Evolutionary conservation across 2,797 vertebrate genomes (phyloP).

Genomic region (Rhynchotus rufescens): DNA sequence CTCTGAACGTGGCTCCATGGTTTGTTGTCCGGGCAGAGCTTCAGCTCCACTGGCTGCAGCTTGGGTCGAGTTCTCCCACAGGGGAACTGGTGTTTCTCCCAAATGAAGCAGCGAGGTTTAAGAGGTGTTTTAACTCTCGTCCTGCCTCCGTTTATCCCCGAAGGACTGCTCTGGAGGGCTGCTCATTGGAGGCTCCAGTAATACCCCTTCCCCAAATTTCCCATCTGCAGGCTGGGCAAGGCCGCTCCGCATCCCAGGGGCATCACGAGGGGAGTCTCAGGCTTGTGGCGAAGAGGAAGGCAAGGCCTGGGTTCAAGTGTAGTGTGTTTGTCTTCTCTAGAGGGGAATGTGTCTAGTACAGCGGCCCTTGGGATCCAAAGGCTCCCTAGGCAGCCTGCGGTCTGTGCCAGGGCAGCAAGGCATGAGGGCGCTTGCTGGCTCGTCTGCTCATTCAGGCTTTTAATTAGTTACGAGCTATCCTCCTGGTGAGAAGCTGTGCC

Average conservation of each 20-base stretch:
- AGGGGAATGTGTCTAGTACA: neutral
- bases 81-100: neutral
- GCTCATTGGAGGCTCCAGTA: neutral
- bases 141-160: accelerated
- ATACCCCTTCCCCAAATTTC: neutral
- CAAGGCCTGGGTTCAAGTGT: neutral
- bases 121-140: neutral
- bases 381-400: neutral
- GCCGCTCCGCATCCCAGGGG: neutral
- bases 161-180: neutral
- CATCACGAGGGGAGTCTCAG: neutral
- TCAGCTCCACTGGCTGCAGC: neutral
- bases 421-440: neutral
- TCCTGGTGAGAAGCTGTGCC: neutral
- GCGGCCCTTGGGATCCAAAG: neutral
- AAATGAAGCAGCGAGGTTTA: neutral
- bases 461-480: conserved; percentile 26
- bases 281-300: neutral
- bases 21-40: neutral
- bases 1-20: neutral
- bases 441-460: neutral
- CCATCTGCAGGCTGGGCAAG: neutral
- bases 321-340: neutral
- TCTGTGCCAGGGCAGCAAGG: neutral
- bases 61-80: neutral